Conservation (phyloP, 2,797 vertebrate species). For the Rhadinocentrus ornatus region DNA sequence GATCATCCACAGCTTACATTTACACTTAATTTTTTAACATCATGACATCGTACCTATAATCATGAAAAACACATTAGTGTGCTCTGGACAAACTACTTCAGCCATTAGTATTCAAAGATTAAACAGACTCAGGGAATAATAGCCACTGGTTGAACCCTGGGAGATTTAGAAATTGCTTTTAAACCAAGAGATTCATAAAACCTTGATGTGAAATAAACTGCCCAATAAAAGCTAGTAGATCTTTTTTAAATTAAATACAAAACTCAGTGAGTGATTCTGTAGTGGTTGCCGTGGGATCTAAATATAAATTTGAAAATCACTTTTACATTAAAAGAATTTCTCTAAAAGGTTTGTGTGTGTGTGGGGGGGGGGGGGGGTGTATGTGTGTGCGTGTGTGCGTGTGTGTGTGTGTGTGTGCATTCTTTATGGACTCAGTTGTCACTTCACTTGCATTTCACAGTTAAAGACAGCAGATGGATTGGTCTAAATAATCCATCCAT, state of each 20-base stretch:
- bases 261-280: too few relatives aligned
- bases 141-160: conserved; percentile 29
- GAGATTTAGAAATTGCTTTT: conserved; percentile 5
- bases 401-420: too few relatives aligned
- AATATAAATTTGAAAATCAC: too few relatives aligned
- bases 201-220: not conserved
- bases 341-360: too few relatives aligned
- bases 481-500: not conserved
- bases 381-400: too few relatives aligned
- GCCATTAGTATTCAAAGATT: conserved; percentile 46
- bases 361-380: too few relatives aligned
- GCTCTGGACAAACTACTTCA: conserved; percentile 14
- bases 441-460: not conserved
- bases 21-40: conserved; percentile 58
- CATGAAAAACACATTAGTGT: conserved; percentile 43
- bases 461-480: not conserved
- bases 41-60: conserved; percentile 47
- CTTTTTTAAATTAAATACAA: too few relatives aligned
- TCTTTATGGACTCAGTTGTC: not conserved
- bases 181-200: not conserved
- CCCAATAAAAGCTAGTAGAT: not conserved
- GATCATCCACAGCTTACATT: conserved; percentile 61
- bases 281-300: too few relatives aligned
- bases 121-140: conserved; percentile 18
- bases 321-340: too few relatives aligned